Percentiles rank a stretch among this genome's conserved stretches.
Conservation (phyloP, 2,113 vertebrate genomes). For the Dasypus novemcinctus region DNA sequence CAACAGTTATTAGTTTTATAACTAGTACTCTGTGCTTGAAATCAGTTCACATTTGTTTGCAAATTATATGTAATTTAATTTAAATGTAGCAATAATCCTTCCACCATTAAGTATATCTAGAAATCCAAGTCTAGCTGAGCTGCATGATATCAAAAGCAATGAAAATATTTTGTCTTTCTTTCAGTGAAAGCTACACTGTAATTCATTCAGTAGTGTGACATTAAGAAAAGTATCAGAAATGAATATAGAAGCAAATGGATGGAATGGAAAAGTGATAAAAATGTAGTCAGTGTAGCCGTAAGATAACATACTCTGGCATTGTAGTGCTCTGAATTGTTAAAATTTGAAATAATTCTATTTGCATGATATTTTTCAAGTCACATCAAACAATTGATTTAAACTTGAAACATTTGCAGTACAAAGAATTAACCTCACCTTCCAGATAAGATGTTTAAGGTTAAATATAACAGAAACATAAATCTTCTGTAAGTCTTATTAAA, state of each 20-base stretch:
- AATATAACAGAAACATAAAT: constrained; percentile 82
- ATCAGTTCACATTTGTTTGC: constrained; percentile 36
- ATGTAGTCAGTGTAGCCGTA: constrained; percentile 45
- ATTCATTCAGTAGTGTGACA: constrained; percentile 42
- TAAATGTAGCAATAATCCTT: constrained; percentile 20
- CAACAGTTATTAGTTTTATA: neutral
- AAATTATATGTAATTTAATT: constrained; percentile 66
- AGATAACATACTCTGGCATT: constrained; percentile 41
- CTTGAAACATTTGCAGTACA: constrained; percentile 60
- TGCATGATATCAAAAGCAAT: constrained; percentile 13
- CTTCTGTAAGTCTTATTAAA: constrained; percentile 81
- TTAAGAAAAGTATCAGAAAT: constrained; percentile 65
- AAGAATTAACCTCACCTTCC: constrained; percentile 74
- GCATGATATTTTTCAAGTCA: constrained; percentile 64
- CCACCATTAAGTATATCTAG: constrained; percentile 22
- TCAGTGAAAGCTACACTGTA: neutral
- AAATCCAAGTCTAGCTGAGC: constrained; percentile 35
- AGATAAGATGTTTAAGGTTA: constrained; percentile 81
- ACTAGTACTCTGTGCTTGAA: constrained; percentile 7
- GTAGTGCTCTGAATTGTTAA: constrained; percentile 55
- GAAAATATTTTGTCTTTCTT: constrained; percentile 9
- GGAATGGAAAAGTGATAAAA: constrained; percentile 72
- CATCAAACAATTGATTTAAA: constrained; percentile 69
- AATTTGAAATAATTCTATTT: constrained; percentile 73
- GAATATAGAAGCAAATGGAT: constrained; percentile 60